Evolutionary conservation across 1,140 invertebrate genomes (phyloP), one percentile per base, ranked within the genome.

Genomic region (Hetaerina americana): DNA sequence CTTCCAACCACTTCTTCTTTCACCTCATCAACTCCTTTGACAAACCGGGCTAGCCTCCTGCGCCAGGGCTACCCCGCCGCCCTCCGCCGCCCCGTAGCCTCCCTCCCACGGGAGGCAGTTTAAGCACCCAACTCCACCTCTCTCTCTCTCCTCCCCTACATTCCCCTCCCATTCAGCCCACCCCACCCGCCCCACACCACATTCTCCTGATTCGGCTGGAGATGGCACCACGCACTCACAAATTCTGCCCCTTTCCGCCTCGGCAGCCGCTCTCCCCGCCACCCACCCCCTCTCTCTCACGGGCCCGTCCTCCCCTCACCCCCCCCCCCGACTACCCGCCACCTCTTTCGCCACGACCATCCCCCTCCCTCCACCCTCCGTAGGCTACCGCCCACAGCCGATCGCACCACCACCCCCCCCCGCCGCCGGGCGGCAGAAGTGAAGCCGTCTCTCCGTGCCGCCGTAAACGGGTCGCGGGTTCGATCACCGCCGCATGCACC

Each of bases 21-120:
- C 67, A 26, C 67, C 67, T 68, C 67, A 27, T 68, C 27, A 26
- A 68, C 27, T 68, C 67, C 67, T 28, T 28, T 68, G 27, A 26
- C 27, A 68, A 26, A 68, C 67, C 67, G 26, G 27, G 27, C 40
- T 57, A 57, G 40, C 40, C 40, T 57, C 40, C 40, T 57, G 40
- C 40, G 40, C 40, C 40, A n/a, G 22, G 15, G 15, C 67, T 28
- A 1, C 26, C n/a, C n/a, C n/a, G n/a, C n/a, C n/a, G n/a, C n/a
- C n/a, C 22, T 22, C 66, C 66, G 26, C 66, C 22, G n/a, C 22
- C 25, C 67, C 67, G 26, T 29, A 70, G 22, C 69, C 69, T 27
- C 26, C 26, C 29, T 27, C 28, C 69, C 69, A 28, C 69, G 40
- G 40, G 40, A 57, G 40, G 40, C 40, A n/a, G 40, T 57, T 57